Evolutionary conservation across 2,797 vertebrate species (phyloP).

Genomic region (Thalassophryne amazonica): DNA sequence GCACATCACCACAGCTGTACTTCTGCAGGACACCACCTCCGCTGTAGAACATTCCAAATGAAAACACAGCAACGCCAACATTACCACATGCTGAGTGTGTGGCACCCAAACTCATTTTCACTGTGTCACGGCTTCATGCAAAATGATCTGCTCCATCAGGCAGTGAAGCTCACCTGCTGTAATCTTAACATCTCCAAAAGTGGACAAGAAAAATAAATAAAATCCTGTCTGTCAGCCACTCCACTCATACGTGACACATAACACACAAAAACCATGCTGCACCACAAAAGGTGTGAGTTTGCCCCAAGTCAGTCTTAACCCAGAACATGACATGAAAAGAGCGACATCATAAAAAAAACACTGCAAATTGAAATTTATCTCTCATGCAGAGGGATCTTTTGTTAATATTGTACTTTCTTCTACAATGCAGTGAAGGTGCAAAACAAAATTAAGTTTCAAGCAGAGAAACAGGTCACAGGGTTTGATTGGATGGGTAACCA

Average conservation of each 20-base stretch:
- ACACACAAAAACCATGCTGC: constrained; percentile 18
- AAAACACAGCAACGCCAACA: constrained; percentile 62
- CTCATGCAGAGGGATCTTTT: constrained; percentile 23
- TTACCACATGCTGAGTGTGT: constrained; percentile 47
- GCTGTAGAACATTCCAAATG: constrained; percentile 34
- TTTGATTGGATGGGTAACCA: constrained; percentile 32
- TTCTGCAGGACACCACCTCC: constrained; percentile 36
- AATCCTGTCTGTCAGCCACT: constrained; percentile 15
- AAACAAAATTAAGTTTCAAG: constrained; percentile 33
- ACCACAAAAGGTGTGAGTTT: constrained; percentile 39
- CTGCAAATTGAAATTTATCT: constrained; percentile 51
- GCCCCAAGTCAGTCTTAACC: constrained; percentile 55
- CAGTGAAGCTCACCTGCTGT: constrained; percentile 42
- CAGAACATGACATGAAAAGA: constrained; percentile 43
- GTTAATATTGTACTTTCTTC: constrained; percentile 54
- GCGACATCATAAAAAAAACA: constrained; percentile 11
- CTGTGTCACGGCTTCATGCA: constrained; percentile 58
- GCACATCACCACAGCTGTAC: constrained; percentile 23
- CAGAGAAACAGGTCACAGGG: constrained; percentile 32
- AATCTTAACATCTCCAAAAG: constrained; percentile 54
- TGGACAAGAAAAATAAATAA: constrained; percentile 20
- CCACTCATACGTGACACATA: constrained; percentile 50
- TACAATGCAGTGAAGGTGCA: constrained; percentile 28
- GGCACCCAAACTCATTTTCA: constrained; percentile 67
- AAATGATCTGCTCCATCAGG: constrained; percentile 66